These are phyloP conservation scores for Papilio glaucus DNA, from an alignment of 1,140 invertebrate genomes.

Conservation along the genomic window DNA sequence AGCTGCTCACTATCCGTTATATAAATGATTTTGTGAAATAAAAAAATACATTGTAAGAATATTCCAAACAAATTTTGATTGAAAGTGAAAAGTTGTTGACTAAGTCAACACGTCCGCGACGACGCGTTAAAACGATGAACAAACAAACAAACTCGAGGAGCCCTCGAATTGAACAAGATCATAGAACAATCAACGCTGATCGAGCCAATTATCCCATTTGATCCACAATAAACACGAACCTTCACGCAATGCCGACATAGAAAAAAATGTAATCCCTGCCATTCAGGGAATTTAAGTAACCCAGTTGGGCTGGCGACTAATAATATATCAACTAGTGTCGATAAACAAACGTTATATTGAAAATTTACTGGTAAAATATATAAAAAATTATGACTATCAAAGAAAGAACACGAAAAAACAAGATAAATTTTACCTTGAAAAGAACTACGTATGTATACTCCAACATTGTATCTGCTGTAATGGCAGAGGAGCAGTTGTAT, in stretches of 20 bases:
- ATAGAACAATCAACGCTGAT: constrained; percentile 56
- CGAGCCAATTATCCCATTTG: constrained; percentile 53
- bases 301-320: not conserved
- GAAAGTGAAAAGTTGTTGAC: constrained; percentile 18
- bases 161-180: constrained; percentile 47
- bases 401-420: not conserved
- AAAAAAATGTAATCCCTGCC: constrained; percentile 49
- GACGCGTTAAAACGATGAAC: constrained; percentile 31
- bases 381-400: no score
- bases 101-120: constrained; percentile 28
- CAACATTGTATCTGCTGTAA: no score
- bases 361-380: not conserved
- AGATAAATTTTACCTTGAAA: no score
- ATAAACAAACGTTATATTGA: not conserved
- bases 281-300: constrained; percentile 29
- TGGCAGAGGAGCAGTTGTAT: no score
- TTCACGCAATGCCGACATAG: constrained; percentile 45
- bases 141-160: constrained; percentile 43
- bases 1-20: no score
- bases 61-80: not conserved
- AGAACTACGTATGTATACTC: no score
- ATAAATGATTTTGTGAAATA: no score
- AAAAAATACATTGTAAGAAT: constrained; percentile 3
- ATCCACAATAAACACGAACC: constrained; percentile 51
- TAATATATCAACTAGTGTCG: not conserved